phyloP scores from a whole-genome alignment of 2,888 invertebrate genomes.

The Acronicta alni region DNA sequence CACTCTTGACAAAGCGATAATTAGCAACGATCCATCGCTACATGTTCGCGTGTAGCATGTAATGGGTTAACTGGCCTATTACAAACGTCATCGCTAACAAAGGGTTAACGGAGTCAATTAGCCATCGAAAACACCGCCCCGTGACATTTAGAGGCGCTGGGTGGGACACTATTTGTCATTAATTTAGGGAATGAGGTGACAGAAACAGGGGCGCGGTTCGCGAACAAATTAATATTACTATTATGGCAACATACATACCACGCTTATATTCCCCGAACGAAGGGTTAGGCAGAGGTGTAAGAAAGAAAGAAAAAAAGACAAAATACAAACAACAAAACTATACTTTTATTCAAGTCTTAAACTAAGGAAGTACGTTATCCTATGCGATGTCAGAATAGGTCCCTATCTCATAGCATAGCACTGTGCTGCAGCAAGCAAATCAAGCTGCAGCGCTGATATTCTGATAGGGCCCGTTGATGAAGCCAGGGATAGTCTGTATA shows the following conservation, averaged over 20 bases:
- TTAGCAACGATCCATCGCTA: conserved; percentile 49
- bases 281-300: too few species aligned
- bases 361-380: too few species aligned
- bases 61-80: conserved; percentile 74
- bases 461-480: too few species aligned
- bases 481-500: too few species aligned
- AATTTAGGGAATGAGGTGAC: conserved; percentile 87
- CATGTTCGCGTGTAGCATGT: conserved; percentile 65
- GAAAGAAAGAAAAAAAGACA: too few species aligned
- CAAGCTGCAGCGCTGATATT: too few species aligned
- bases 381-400: too few species aligned
- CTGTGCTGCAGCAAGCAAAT: too few species aligned
- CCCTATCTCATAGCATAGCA: too few species aligned
- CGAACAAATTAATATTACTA: conserved; percentile 80
- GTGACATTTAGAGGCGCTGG: conserved; percentile 79
- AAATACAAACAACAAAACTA: too few species aligned
- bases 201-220: conserved; percentile 82
- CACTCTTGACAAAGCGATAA: conserved; percentile 46
- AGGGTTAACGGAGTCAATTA: conserved; percentile 84
- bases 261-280: too few species aligned
- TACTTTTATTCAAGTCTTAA: too few species aligned
- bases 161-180: conserved; percentile 85
- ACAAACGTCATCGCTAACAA: conserved; percentile 72
- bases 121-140: conserved; percentile 81
- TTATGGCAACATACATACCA: conserved; percentile 24